These are phyloP conservation scores for human DNA, from an alignment of 2,113 vertebrate genomes.

Conservation along the genomic window DNA sequence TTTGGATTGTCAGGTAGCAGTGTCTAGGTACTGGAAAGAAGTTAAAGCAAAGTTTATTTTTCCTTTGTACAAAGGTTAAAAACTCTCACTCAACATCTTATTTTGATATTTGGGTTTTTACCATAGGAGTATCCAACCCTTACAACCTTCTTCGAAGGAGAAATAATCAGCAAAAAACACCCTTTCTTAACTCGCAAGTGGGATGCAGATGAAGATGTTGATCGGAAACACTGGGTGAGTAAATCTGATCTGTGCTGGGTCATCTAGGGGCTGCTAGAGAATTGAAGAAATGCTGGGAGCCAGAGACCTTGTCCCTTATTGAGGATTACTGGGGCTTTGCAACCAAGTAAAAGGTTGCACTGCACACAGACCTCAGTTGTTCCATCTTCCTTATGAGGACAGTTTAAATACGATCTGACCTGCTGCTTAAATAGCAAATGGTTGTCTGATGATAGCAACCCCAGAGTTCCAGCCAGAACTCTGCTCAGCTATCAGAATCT, in stretches of 20 bases:
- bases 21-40: background rate
- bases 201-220: conserved; percentile 98
- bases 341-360: background rate
- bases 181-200: conserved; percentile 98
- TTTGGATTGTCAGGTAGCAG: background rate
- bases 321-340: too few relatives aligned
- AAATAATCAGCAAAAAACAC: conserved; percentile 97
- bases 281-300: background rate
- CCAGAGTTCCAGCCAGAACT: background rate
- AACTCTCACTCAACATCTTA: background rate
- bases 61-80: background rate
- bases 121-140: conserved; percentile 97
- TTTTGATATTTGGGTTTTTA: conserved; percentile 48
- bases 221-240: conserved; percentile 98
- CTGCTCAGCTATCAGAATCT: background rate
- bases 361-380: background rate
- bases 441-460: background rate
- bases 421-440: background rate
- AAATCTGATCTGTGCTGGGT: background rate
- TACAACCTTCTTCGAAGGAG: conserved; percentile 98
- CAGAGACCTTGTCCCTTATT: background rate
- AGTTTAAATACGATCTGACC: background rate
- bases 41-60: background rate
- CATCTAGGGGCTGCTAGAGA: background rate
- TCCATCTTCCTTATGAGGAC: background rate